phyloP scores from a whole-genome alignment of 2,113 vertebrate genomes.

The Abramis brama region DNA sequence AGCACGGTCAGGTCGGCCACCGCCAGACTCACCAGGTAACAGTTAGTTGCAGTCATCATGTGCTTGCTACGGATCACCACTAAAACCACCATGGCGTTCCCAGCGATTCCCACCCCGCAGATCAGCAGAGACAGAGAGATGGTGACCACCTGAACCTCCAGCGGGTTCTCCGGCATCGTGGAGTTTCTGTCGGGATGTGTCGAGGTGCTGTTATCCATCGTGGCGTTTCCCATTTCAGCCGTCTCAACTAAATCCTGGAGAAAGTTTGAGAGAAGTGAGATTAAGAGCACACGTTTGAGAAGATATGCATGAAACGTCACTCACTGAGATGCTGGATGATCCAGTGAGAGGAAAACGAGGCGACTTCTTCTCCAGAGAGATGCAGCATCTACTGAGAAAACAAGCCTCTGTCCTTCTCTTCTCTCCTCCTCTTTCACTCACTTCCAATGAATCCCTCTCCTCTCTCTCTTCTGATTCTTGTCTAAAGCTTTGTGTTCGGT shows the following conservation, averaged over 20 bases:
- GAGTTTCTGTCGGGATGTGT: constrained; percentile 10
- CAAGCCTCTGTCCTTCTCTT: background rate
- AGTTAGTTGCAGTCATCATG: constrained; percentile 57
- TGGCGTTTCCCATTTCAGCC: background rate
- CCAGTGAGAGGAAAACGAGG: background rate
- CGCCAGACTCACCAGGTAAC: constrained; percentile 55
- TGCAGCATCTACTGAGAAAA: background rate
- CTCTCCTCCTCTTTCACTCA: background rate
- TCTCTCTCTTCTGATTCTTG: background rate
- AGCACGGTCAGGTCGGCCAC: constrained; percentile 55
- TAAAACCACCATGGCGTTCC: constrained; percentile 55
- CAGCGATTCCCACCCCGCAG: constrained; percentile 52
- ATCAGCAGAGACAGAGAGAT: constrained; percentile 49
- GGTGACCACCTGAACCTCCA: constrained; percentile 51
- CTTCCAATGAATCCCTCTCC: background rate
- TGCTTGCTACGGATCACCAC: constrained; percentile 55
- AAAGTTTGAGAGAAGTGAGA: background rate
- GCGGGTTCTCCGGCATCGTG: constrained; percentile 47
- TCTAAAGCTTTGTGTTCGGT: background rate
- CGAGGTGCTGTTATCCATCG: background rate
- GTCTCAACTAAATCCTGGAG: background rate
- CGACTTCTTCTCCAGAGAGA: background rate
- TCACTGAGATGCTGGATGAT: background rate
- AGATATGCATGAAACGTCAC: background rate
- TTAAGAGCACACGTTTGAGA: background rate